Conservation (phyloP, 2,797 vertebrate species). For the Muscicapa striata region DNA sequence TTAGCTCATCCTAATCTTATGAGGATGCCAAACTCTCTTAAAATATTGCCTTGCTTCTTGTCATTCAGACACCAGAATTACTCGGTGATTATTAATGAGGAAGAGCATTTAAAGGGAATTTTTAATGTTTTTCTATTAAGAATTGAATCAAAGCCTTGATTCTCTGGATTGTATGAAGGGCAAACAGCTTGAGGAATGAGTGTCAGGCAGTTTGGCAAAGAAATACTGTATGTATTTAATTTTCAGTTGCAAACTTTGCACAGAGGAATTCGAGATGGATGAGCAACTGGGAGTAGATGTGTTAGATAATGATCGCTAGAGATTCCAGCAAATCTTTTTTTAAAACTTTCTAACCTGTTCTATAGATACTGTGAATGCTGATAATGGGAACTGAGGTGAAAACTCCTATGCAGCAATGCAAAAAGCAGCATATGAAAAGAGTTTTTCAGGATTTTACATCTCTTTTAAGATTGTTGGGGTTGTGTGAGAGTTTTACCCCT, state of each 20-base stretch:
- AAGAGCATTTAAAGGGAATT: slow-evolving; percentile 22
- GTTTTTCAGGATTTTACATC: not conserved
- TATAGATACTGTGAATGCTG: not conserved
- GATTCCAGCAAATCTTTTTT: not conserved
- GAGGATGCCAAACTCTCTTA: not conserved
- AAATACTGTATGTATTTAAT: not conserved
- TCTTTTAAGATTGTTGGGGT: not conserved
- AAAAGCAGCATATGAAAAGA: accelerated
- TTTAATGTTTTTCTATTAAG: slow-evolving; percentile 34
- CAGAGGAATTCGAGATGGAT: not conserved
- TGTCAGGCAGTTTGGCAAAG: not conserved
- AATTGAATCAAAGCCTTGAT: slow-evolving; percentile 12
- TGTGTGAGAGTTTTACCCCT: not conserved
- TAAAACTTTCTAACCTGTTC: not conserved
- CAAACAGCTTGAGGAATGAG: not conserved
- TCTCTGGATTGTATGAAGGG: not conserved
- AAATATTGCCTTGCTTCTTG: not conserved
- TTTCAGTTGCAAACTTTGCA: not conserved
- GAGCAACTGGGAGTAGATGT: not conserved
- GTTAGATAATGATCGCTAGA: not conserved
- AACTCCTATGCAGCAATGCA: not conserved
- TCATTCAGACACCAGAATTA: not conserved
- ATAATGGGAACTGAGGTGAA: not conserved
- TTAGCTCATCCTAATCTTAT: not conserved
- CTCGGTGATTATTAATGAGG: not conserved